These are phyloP conservation scores for Laodelphax striatellus DNA, from an alignment of 1,140 invertebrate genomes.

Conservation along the genomic window DNA sequence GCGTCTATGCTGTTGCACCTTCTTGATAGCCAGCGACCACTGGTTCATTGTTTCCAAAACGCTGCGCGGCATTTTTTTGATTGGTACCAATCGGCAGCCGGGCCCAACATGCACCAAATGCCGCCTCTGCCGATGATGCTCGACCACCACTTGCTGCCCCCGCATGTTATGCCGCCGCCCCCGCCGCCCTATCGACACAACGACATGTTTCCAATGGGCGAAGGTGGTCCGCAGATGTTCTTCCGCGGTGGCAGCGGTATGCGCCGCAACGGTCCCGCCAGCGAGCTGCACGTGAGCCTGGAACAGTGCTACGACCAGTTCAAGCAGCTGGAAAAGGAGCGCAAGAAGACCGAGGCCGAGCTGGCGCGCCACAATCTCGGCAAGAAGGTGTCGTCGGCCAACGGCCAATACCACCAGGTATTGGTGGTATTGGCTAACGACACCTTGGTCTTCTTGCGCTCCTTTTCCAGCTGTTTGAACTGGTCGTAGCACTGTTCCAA, in stretches of 20 bases:
- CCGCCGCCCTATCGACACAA: too few species aligned
- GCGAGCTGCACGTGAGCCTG: conserved; percentile 55
- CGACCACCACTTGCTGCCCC: too few species aligned
- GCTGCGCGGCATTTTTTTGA: conserved; percentile 38
- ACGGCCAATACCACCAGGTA: too few species aligned
- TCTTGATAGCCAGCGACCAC: conserved; percentile 52
- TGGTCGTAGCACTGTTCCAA: conserved; percentile 74
- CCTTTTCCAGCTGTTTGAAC: conserved; percentile 69
- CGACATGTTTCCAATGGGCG: too few species aligned
- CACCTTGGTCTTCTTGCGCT: conserved; percentile 73
- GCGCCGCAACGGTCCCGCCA: conserved; percentile 45
- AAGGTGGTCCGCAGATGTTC: too few species aligned
- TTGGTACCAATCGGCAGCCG: conserved; percentile 29
- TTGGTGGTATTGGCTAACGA: conserved; percentile 70
- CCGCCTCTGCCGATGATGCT: too few species aligned
- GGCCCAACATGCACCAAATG: too few species aligned
- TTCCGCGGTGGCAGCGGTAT: neutral
- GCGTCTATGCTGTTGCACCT: conserved; percentile 48
- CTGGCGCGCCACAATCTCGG: conserved; percentile 69
- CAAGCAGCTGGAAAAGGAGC: conserved; percentile 66
- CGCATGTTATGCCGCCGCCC: too few species aligned
- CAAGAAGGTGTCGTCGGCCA: conserved; percentile 67
- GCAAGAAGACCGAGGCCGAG: conserved; percentile 76
- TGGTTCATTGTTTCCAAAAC: conserved; percentile 47
- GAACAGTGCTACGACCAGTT: conserved; percentile 78